phyloP scores from a whole-genome alignment of 2,113 vertebrate genomes.

The Neolamprologus caudopunctatus region DNA sequence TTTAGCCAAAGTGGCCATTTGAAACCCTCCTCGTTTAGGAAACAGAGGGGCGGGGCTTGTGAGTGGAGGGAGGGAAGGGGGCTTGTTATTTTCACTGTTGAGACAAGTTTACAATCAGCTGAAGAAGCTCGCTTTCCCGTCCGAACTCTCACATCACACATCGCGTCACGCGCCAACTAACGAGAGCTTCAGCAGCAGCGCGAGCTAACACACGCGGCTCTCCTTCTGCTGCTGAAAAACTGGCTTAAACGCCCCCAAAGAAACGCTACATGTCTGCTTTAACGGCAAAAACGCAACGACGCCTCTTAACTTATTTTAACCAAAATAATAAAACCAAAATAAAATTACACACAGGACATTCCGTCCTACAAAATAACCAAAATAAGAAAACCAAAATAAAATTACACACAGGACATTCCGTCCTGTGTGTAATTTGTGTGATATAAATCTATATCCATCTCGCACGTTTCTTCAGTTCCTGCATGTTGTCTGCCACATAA shows the following conservation, averaged over 20 bases:
- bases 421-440: neutral
- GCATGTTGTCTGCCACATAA: neutral
- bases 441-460: neutral
- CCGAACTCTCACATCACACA: neutral
- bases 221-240: neutral
- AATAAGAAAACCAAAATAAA: neutral
- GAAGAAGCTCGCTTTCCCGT: neutral
- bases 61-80: neutral
- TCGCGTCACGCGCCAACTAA: neutral
- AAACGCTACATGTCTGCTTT: neutral
- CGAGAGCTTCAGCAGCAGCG: neutral
- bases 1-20: constrained; percentile 62
- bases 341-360: neutral
- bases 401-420: neutral
- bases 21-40: constrained; percentile 46
- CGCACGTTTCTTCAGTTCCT: neutral
- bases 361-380: neutral
- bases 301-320: neutral
- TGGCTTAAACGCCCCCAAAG: neutral
- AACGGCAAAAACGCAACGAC: neutral
- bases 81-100: constrained; percentile 49
- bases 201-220: neutral
- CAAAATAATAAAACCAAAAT: neutral
- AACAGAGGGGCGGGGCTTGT: neutral
- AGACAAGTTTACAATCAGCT: constrained; percentile 29